Base-by-base conservation (phyloP, 2,797 vertebrate species). In the Siniperca obscura region DNA sequence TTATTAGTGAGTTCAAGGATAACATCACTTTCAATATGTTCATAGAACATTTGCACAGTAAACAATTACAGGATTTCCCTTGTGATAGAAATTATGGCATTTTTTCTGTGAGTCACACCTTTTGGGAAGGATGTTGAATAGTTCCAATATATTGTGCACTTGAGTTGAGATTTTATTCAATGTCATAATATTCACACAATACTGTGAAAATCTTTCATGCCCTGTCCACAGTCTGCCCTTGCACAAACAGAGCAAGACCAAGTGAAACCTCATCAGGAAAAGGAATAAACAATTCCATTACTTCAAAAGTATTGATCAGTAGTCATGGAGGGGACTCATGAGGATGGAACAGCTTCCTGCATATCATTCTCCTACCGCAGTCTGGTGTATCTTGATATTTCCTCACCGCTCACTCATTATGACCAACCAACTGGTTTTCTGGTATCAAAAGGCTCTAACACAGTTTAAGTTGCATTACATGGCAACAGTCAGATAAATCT, bases 261-360 rank as follows among this genome's bases (percentile, higher is more conserved):
- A 64, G 57, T 68, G 80, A 62, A 75, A 68, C 86, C 68, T 68
- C 52, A 76, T 66, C 80, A 34, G 74, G 68, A 69, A 81, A 81
- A 68, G 66, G 60, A 87, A 70, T 70, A 86, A 85, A 82, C 80
- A 89, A 79, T 89, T 73, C 74, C 74, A 90, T 88, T 73, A 73
- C 84, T 83, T 80, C n/a, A 46, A 61, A 44, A 76, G 71, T 87
- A 91, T 89, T 88, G 89, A 91, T 88, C 84, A 78, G 85, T 70
- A 76, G 76, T 79, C 78, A 70, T 87, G 81, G 80, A 84, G 86
- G 84, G 77, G 80, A 57, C 73, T 88, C 65, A 34, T 69, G 76
- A 77, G 83, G 81, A 81, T 77, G 40, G 30, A 81, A 12, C 61
- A 42, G 65, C 78, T 72, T 80, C 76, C 74, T 70, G 62, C 52